Percentiles rank a stretch among this genome's conserved stretches.
Conservation (phyloP, 1,140 invertebrate genomes). For the Gonioctena quinquepunctata region DNA sequence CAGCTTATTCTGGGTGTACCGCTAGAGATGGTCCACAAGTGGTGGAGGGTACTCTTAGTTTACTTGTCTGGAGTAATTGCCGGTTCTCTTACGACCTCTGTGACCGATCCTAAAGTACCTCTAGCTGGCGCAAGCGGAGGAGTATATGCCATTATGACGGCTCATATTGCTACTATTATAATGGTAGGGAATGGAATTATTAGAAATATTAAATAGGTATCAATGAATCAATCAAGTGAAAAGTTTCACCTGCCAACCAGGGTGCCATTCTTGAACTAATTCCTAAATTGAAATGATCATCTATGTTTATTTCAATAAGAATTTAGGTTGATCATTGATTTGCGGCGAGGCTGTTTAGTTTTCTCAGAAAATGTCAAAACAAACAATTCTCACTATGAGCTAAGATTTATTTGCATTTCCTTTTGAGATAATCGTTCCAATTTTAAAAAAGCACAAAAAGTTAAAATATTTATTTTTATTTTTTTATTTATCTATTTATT, state of each 20-base stretch:
- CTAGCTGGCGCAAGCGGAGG: conserved; percentile 95
- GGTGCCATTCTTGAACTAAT: background rate
- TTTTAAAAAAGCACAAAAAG: too few species aligned
- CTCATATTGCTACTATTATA: conserved; percentile 92
- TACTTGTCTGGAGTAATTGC: conserved; percentile 82
- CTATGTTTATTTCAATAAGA: too few species aligned
- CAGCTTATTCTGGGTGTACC: conserved; percentile 91
- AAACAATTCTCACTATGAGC: too few species aligned
- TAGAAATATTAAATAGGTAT: background rate
- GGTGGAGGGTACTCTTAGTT: conserved; percentile 84
- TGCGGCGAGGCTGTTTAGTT: too few species aligned
- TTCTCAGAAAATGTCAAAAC: too few species aligned
- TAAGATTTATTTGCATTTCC: too few species aligned
- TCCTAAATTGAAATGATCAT: too few species aligned
- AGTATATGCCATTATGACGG: conserved; percentile 93
- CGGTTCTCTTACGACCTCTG: conserved; percentile 83
- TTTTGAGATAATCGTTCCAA: too few species aligned
- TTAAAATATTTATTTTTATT: too few species aligned
- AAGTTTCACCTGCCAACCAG: background rate
- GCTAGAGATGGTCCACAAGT: conserved; percentile 93
- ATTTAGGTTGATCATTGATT: too few species aligned
- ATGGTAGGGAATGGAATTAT: conserved; percentile 74
- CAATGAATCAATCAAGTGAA: background rate
- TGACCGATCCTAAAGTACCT: conserved; percentile 82
- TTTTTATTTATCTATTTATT: too few species aligned